Conservation (phyloP, 2,113 vertebrate species). For the Ageneiosus marmoratus region DNA sequence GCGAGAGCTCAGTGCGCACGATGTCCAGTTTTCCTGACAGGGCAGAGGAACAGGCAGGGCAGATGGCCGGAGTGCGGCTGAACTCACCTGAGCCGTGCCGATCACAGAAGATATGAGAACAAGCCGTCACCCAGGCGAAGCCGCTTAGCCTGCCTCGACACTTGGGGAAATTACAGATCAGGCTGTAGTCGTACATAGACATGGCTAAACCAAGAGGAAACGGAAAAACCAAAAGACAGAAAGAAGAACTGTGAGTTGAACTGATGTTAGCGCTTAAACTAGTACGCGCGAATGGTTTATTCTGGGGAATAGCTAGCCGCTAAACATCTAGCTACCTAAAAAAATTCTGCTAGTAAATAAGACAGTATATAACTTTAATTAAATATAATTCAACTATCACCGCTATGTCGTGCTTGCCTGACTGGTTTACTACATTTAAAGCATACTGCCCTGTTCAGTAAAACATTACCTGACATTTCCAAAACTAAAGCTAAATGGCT, state of each 20-base stretch:
- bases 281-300: background rate
- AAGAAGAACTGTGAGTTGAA: background rate
- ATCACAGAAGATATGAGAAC: constrained; percentile 88
- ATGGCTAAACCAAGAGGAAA: constrained; percentile 59
- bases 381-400: no score
- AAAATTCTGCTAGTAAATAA: background rate
- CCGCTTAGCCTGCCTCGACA: constrained; percentile 80
- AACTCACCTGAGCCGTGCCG: constrained; percentile 86
- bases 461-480: background rate
- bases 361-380: background rate
- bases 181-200: constrained; percentile 80
- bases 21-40: constrained; percentile 87
- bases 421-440: background rate
- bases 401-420: no score
- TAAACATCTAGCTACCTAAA: background rate
- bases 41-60: constrained; percentile 83
- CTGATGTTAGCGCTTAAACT: background rate
- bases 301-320: background rate
- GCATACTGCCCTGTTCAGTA: background rate
- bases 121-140: constrained; percentile 87
- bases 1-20: constrained; percentile 81
- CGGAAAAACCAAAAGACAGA: background rate
- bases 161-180: constrained; percentile 86
- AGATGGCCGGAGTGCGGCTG: constrained; percentile 80
- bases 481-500: background rate